phyloP scores from a whole-genome alignment of 1,140 invertebrate species.

The Venturia canescens region DNA sequence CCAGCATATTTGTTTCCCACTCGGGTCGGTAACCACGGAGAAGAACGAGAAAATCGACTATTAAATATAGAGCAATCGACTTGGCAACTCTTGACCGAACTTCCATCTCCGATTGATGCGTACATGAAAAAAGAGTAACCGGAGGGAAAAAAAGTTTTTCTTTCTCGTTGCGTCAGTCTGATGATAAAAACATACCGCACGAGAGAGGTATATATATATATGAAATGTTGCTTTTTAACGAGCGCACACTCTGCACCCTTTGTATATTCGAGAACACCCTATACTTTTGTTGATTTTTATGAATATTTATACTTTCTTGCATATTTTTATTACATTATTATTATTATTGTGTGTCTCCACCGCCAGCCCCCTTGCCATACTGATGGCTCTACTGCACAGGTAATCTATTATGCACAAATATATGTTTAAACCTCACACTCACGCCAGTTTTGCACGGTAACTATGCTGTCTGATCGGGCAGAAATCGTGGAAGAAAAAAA shows the following conservation, averaged over 20 bases:
- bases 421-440: constrained; percentile 69
- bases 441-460: constrained; percentile 73
- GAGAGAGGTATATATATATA: not conserved
- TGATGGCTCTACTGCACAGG: constrained; percentile 91
- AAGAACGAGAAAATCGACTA: no score
- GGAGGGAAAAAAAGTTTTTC: not conserved
- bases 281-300: constrained; percentile 71
- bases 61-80: no score
- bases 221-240: constrained; percentile 26
- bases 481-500: constrained; percentile 28
- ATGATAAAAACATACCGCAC: no score
- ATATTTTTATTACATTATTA: constrained; percentile 76
- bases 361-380: constrained; percentile 90
- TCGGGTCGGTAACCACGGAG: no score
- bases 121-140: not conserved
- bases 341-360: constrained; percentile 77
- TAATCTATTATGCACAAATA: constrained; percentile 80
- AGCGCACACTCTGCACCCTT: constrained; percentile 52
- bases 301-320: constrained; percentile 73
- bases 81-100: no score
- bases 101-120: no score
- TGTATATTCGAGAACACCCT: constrained; percentile 54
- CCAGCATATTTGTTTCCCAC: no score
- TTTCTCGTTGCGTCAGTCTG: no score
- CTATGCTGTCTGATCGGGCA: constrained; percentile 48